Percentiles rank a stretch among this genome's conserved stretches.
Conservation (phyloP, 2,113 vertebrate species). For the Xiphorhynchus elegans region DNA sequence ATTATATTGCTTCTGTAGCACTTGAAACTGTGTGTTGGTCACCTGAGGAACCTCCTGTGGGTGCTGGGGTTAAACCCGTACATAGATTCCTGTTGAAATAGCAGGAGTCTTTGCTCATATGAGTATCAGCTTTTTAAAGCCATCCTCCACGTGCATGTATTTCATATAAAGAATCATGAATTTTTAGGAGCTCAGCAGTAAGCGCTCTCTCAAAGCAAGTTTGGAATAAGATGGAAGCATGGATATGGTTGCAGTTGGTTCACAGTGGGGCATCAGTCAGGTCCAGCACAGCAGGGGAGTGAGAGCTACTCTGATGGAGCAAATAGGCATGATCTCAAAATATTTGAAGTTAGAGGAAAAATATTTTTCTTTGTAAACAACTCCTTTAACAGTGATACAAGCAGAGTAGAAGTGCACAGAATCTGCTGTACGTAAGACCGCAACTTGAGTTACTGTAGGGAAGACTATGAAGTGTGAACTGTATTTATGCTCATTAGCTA, state of each 20-base stretch:
- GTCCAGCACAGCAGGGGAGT: neutral
- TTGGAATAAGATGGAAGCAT: neutral
- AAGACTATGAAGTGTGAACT: neutral
- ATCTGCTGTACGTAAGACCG: fast-evolving
- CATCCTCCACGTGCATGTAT: neutral
- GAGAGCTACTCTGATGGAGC: neutral
- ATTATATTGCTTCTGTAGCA: neutral
- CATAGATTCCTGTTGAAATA: neutral
- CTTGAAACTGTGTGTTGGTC: neutral
- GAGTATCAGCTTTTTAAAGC: neutral
- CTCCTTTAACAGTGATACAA: neutral
- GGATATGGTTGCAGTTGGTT: neutral
- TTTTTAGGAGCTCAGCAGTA: neutral
- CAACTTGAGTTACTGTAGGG: neutral
- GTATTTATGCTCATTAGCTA: neutral
- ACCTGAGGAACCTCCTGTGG: neutral
- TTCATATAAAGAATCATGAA: neutral
- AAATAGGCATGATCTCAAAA: neutral
- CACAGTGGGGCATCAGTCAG: neutral
- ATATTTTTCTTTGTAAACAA: neutral
- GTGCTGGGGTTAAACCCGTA: neutral
- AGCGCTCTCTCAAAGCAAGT: neutral
- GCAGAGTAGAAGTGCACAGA: neutral
- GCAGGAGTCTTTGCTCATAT: neutral
- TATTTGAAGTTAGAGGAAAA: neutral